Percentiles rank a stretch among this genome's conserved stretches.
Evolutionary conservation across 2,797 vertebrate species (phyloP).

Genomic region (Ceyx erithaca): DNA sequence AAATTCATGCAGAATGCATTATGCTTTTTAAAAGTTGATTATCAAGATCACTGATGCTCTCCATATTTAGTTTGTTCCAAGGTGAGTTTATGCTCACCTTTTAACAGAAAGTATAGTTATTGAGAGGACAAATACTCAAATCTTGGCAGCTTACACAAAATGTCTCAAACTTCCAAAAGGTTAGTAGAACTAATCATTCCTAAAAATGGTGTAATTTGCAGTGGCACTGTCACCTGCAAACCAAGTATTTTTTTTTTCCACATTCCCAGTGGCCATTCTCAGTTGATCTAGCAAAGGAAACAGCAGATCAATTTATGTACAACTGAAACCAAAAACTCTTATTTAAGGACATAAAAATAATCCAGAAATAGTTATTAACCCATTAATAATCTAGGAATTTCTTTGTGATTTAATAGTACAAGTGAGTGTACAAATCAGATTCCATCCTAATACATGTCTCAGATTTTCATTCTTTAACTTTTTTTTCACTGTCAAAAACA

Average conservation of each 20-base stretch:
- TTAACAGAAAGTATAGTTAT: background rate
- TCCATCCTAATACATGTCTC: background rate
- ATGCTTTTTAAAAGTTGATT: accelerated
- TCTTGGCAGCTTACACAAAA: background rate
- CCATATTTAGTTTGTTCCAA: background rate
- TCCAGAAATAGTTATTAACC: background rate
- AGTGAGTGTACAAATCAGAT: background rate
- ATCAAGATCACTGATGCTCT: background rate
- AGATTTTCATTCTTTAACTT: background rate
- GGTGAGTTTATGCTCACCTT: background rate
- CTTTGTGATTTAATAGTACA: background rate
- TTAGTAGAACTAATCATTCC: background rate
- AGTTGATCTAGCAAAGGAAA: background rate
- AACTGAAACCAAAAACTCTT: background rate
- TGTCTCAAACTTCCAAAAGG: background rate
- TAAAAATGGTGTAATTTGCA: background rate
- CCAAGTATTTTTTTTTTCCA: background rate
- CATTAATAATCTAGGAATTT: background rate
- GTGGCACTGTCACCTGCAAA: background rate
- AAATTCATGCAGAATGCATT: background rate
- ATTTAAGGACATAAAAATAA: background rate
- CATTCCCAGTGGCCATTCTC: background rate
- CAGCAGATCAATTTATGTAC: background rate
- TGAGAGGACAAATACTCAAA: background rate
- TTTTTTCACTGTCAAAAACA: background rate